A percentile compares a stretch with the other conserved stretches of the same genome.
Evolutionary conservation across 2,888 invertebrate genomes (phyloP).

Genomic region (Diogma glabrata): DNA sequence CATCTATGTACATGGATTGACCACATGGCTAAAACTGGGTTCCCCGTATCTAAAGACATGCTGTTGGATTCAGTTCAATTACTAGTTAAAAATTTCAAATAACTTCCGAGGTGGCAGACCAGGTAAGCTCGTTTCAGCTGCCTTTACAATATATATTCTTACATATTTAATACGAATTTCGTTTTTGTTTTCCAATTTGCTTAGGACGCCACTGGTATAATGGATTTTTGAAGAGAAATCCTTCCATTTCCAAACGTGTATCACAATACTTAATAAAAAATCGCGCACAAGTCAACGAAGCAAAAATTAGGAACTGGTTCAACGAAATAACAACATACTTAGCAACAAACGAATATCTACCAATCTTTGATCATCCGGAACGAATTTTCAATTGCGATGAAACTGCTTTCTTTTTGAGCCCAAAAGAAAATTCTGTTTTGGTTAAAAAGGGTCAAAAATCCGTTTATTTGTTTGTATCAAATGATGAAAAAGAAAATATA

Average conservation of each 20-base stretch:
- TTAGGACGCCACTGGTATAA: conserved; percentile 2
- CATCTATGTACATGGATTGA: not conserved
- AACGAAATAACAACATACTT: not conserved
- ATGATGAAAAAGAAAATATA: conserved; percentile 10
- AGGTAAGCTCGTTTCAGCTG: not conserved
- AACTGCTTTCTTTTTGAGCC: conserved; percentile 4
- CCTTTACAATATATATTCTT: not conserved
- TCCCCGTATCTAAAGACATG: not conserved
- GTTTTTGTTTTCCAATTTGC: not conserved
- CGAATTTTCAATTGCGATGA: conserved; percentile 7
- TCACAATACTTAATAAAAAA: not conserved
- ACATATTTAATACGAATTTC: too few relatives aligned
- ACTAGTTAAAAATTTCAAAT: not conserved
- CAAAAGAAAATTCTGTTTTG: not conserved
- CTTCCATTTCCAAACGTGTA: conserved; percentile 1
- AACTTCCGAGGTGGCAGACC: not conserved
- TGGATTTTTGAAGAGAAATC: conserved; percentile 4
- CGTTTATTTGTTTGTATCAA: not conserved
- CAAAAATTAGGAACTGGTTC: conserved; percentile 3
- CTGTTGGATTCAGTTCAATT: not conserved
- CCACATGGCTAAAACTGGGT: not conserved
- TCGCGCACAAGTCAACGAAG: not conserved
- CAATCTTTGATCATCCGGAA: not conserved
- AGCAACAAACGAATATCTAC: not conserved
- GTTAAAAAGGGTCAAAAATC: not conserved